A percentile compares a stretch with the other conserved stretches of the same genome.
Conservation (phyloP, 2,888 invertebrate genomes). For the Cerastoderma edule region DNA sequence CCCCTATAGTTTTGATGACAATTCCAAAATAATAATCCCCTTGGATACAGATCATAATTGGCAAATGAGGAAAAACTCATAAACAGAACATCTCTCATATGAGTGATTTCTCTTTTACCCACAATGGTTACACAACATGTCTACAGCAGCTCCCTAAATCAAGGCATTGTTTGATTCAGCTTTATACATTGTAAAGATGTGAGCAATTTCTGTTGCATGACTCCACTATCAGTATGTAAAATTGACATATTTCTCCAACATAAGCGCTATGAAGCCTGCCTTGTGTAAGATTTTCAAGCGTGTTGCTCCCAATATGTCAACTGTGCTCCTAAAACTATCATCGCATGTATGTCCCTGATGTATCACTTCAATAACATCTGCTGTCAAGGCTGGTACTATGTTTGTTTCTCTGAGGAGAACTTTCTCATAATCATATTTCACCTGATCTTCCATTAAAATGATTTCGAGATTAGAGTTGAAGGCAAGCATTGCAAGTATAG, state of each 20-base stretch:
- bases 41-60: too few relatives aligned
- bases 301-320: background rate
- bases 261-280: background rate
- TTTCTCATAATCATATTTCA: constrained; percentile 33
- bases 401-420: background rate
- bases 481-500: constrained; percentile 55
- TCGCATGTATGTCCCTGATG: background rate
- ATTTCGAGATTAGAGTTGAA: constrained; percentile 51
- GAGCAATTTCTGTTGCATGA: too few relatives aligned
- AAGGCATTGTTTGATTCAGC: too few relatives aligned
- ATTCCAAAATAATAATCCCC: too few relatives aligned
- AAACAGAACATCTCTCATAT: too few relatives aligned
- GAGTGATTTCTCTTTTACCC: too few relatives aligned
- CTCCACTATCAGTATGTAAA: too few relatives aligned
- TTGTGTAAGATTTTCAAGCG: background rate
- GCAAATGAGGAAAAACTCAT: too few relatives aligned
- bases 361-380: background rate
- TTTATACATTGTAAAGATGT: too few relatives aligned
- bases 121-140: too few relatives aligned
- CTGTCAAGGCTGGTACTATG: background rate
- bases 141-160: too few relatives aligned
- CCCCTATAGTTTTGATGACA: too few relatives aligned
- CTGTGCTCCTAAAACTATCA: background rate
- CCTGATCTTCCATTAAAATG: constrained; percentile 58
- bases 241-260: constrained; percentile 9